phyloP scores from a whole-genome alignment of 2,797 vertebrate species.

The Chelon auratus region DNA sequence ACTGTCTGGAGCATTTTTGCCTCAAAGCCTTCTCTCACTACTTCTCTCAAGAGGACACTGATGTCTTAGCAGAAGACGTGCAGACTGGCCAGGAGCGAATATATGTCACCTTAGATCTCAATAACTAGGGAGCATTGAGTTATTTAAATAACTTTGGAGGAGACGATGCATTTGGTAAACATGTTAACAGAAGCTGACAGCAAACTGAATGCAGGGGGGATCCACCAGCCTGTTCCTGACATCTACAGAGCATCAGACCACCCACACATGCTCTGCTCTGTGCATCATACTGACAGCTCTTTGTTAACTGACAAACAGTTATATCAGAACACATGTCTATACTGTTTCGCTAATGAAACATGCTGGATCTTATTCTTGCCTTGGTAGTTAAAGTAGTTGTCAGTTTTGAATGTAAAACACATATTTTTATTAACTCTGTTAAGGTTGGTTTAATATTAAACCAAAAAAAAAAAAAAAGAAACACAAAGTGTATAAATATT shows the following conservation, averaged over 20 bases:
- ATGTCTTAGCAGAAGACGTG: constrained; percentile 44
- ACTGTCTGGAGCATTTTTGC: constrained; percentile 27
- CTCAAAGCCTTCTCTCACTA: constrained; percentile 35
- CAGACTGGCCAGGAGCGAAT: constrained; percentile 55
- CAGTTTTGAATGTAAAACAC: not conserved
- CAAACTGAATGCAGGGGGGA: constrained; percentile 32
- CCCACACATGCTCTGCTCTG: constrained; percentile 53
- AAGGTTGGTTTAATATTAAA: not conserved
- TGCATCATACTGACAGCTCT: constrained; percentile 55
- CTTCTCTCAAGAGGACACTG: constrained; percentile 38
- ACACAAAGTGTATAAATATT: not conserved
- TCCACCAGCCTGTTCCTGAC: constrained; percentile 56
- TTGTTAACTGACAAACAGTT: constrained; percentile 51
- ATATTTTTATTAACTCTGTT: not conserved
- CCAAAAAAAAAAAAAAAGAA: not conserved
- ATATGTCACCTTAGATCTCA: constrained; percentile 66
- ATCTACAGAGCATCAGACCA: constrained; percentile 57
- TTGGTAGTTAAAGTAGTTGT: not conserved
- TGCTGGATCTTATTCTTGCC: constrained; percentile 9
- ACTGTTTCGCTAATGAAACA: constrained; percentile 17
- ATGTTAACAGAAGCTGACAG: constrained; percentile 73
- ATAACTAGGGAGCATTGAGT: constrained; percentile 52
- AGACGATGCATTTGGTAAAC: constrained; percentile 62
- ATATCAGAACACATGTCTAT: constrained; percentile 35
- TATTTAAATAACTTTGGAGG: constrained; percentile 66